These are phyloP conservation scores for Agelas oroides DNA, from an alignment of 37 sponge, comb jelly and placozoan genomes.

Conservation along the genomic window DNA sequence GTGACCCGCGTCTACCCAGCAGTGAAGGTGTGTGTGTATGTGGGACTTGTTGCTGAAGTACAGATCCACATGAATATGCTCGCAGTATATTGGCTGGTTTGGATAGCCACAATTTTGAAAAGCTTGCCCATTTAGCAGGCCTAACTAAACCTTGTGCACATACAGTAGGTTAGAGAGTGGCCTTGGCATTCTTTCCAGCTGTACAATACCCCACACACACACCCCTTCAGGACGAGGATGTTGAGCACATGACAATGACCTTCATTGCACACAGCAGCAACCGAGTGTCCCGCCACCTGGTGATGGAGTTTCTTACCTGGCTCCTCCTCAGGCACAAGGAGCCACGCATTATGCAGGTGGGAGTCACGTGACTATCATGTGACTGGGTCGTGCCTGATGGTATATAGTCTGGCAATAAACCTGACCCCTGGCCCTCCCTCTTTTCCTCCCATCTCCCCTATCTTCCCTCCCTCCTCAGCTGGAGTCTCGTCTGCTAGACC, in stretches of 20 bases:
- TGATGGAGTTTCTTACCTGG: slow-evolving; percentile 46
- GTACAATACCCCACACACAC: too few relatives aligned
- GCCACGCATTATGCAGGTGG: slow-evolving; percentile 67
- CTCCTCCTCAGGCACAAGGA: slow-evolving; percentile 66
- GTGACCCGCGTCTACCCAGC: slow-evolving; percentile 56
- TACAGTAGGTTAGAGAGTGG: neutral
- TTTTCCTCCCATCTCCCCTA: neutral
- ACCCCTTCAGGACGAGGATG: slow-evolving; percentile 68
- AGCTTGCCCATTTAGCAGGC: too few relatives aligned
- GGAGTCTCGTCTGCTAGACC: slow-evolving; percentile 39
- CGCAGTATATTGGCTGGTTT: neutral
- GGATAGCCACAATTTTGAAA: too few relatives aligned
- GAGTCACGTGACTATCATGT: too few relatives aligned
- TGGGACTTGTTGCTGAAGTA: neutral
- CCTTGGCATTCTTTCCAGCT: neutral
- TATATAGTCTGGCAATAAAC: too few relatives aligned
- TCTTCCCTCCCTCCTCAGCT: slow-evolving; percentile 23
- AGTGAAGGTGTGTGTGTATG: slow-evolving; percentile 31
- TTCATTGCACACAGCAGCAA: slow-evolving; percentile 52
- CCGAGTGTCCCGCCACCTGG: slow-evolving; percentile 15
- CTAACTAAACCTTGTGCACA: neutral
- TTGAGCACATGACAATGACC: slow-evolving; percentile 58
- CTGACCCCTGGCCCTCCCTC: too few relatives aligned
- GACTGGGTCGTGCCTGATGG: too few relatives aligned
- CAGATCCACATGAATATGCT: neutral